Evolutionary conservation across 2,888 invertebrate genomes (phyloP).

Genomic region (Drosophila kanekoi): DNA sequence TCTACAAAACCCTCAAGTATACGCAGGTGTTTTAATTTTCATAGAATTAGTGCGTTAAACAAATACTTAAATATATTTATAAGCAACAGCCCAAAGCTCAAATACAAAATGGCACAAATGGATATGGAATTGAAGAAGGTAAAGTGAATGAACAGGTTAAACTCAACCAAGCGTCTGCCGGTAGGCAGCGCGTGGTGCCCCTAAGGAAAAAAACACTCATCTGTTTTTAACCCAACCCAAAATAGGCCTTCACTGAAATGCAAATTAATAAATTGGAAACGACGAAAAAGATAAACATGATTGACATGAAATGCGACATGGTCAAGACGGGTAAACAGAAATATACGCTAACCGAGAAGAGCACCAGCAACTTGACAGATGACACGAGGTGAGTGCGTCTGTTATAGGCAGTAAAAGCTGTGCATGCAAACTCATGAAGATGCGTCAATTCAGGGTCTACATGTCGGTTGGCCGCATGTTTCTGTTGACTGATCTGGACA

Average conservation of each 20-base stretch:
- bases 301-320: constrained; percentile 90
- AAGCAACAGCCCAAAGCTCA: constrained; percentile 6
- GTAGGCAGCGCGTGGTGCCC: constrained; percentile 48
- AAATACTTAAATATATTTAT: constrained; percentile 1
- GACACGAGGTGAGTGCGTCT: constrained; percentile 79
- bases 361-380: constrained; percentile 82
- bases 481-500: constrained; percentile 88
- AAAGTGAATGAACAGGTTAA: neutral
- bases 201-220: constrained; percentile 28
- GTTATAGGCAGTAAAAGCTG: too few relatives aligned
- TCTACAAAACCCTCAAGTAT: constrained; percentile 12
- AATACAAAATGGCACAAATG: constrained; percentile 82
- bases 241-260: constrained; percentile 91
- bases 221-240: constrained; percentile 16
- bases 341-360: constrained; percentile 89
- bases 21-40: constrained; percentile 61
- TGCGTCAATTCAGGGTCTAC: constrained; percentile 78
- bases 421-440: neutral
- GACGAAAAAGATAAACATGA: constrained; percentile 90
- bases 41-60: constrained; percentile 30
- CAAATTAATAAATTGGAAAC: constrained; percentile 92
- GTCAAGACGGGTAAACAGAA: constrained; percentile 90
- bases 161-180: neutral
- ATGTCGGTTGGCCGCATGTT: constrained; percentile 93
- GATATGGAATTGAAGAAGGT: constrained; percentile 85